A percentile compares a stretch with the other conserved stretches of the same genome.
These are phyloP conservation scores for Danaus plexippus DNA, from an alignment of 1,140 invertebrate species.

Conservation along the genomic window DNA sequence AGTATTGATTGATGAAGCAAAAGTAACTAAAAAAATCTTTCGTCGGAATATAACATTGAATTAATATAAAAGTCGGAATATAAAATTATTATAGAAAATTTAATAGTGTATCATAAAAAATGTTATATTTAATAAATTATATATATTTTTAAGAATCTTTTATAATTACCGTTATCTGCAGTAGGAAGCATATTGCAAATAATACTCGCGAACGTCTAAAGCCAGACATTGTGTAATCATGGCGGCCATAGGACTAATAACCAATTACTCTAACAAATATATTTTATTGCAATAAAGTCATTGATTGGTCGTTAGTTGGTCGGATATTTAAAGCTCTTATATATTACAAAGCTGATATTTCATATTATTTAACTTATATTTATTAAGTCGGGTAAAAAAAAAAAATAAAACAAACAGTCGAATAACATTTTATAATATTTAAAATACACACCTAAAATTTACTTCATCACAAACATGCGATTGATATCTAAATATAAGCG, in stretches of 20 bases:
- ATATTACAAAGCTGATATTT: too few relatives aligned
- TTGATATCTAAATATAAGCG: background rate
- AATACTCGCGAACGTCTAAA: constrained; percentile 47
- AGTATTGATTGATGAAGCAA: background rate
- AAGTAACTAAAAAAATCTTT: background rate
- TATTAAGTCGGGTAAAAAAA: constrained; percentile 18
- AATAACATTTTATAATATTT: constrained; percentile 69
- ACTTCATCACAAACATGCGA: constrained; percentile 59
- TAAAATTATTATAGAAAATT: too few relatives aligned
- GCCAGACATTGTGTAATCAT: constrained; percentile 54
- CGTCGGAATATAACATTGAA: too few relatives aligned
- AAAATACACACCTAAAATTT: constrained; percentile 68
- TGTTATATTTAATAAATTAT: too few relatives aligned
- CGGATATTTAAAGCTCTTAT: too few relatives aligned
- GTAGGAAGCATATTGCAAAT: constrained; percentile 39
- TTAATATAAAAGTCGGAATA: too few relatives aligned
- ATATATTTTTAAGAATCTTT: background rate
- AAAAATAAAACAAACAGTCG: constrained; percentile 36
- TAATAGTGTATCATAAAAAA: too few relatives aligned
- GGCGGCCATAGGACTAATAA: constrained; percentile 17
- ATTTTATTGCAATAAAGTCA: too few relatives aligned
- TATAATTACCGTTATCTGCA: constrained; percentile 50
- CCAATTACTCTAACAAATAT: too few relatives aligned
- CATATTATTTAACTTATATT: too few relatives aligned
- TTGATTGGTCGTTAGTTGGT: too few relatives aligned